Conservation (phyloP, 1,140 invertebrate genomes). For the Reticulitermes speratus region DNA sequence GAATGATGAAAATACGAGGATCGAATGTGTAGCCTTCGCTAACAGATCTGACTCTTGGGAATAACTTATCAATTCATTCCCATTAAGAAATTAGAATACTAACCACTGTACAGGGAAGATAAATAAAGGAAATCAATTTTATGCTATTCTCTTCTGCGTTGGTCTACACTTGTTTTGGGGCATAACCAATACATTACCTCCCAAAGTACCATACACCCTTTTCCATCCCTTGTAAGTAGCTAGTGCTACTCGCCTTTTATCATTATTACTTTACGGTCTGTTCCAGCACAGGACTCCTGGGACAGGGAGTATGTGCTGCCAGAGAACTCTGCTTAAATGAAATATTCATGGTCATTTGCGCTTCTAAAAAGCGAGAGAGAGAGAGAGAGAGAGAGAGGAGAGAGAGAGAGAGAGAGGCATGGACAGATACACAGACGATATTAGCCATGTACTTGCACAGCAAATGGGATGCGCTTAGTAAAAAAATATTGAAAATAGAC, state of each 20-base stretch:
- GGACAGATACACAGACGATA: no score
- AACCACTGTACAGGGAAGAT: no score
- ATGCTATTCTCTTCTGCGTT: no score
- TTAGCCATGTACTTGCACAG: neutral
- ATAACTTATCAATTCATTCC: no score
- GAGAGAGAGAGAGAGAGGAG: neutral
- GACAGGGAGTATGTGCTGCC: neutral
- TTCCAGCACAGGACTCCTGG: neutral
- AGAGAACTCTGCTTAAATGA: slow-evolving; percentile 10
- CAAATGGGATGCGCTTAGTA: neutral
- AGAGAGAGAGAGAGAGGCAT: neutral
- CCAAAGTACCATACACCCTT: neutral
- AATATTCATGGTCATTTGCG: slow-evolving; percentile 18
- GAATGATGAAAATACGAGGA: no score
- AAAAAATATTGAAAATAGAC: slow-evolving; percentile 18
- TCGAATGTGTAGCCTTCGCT: no score
- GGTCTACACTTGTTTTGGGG: no score
- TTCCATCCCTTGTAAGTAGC: neutral
- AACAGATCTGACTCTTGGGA: no score
- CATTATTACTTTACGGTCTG: slow-evolving; percentile 6
- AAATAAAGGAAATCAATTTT: no score
- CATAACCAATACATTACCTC: neutral
- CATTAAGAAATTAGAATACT: no score
- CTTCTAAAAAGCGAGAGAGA: neutral
- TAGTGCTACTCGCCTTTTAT: neutral